Base-by-base conservation (phyloP, 2,888 invertebrate genomes). In the Catocala fraxini region DNA sequence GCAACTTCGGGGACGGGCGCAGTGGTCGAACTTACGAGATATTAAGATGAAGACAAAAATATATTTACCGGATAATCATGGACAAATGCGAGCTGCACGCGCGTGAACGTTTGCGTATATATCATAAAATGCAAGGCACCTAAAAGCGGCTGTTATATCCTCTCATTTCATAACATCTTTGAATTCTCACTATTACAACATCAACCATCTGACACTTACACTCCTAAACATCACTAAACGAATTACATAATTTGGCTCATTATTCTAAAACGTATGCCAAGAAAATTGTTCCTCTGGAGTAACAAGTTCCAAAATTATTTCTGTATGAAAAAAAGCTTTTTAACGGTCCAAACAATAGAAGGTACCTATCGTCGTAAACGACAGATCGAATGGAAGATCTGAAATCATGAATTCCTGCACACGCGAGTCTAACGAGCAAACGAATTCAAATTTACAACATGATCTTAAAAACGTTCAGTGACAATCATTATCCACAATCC, bases 191-290 rank as follows among this genome's bases (percentile, higher is more conserved):
- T 81, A 84, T 73, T 81, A 52, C 54, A 78, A 64, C 58, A 83
- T 82, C 75, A 78, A 82, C 74, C 80, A 80, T 85, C 84, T 82
- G 83, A 86, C 88, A 86, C 85, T 84, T 76, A 80, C 78, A 84
- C 80, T 74, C 73, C 68, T 68, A 74, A 72, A 80, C 78, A 82
- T 79, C 68, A 73, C 74, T 78, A 77, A 77, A 86, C 78, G 78
- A 82, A 83, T 85, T 84, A 87, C 77, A 87, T 84, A 87, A 88
- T 91, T 91, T 91, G 90, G 89, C 86, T 87, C 83, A 84, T 85
- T 85, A 85, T 83, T 82, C 83, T 86, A 88, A 83, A 89, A 84
- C 75, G 79, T 82, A 88, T 85, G 87, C 89, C 88, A 87, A 88
- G 83, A 87, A 82, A 75, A 80, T 80, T 77, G 75, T 73, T 82